Evolutionary conservation across 1,140 invertebrate genomes (phyloP), one percentile per base, ranked within the genome.

Genomic region (Leptonema lineaticorne): DNA sequence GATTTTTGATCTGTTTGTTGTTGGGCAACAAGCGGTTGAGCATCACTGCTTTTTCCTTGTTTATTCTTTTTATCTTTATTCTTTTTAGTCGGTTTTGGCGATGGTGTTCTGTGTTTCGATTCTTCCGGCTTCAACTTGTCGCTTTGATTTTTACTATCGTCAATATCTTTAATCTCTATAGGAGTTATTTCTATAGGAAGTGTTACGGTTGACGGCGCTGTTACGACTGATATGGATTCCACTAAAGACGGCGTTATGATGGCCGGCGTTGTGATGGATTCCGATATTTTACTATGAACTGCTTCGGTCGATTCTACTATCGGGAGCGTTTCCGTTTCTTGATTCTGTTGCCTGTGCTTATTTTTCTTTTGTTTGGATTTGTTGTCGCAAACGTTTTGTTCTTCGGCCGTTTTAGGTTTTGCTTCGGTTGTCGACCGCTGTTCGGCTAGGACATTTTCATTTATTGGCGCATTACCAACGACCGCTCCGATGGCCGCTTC

Each of bases 21-120:
- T 11, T 24, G 24, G 16, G 4, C 16, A 16, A 14, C 41, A 4
- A 18, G n/a, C 18, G n/a, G 26, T 60, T 67, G 66, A 59, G 28
- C 18, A 33, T 56, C 48, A 14, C 50, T 22, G 26, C 29, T 28
- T 57, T 66, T 67, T 1, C 63, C 63, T 7, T 50, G 48, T 63
- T 72, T 72, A 28, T 63, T 45, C 57, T 72, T 72, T 57, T 72
- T 72, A 63, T 72, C 70, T 41, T 69, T 72, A n/a, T 18, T 41
- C 57, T 57, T 37, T 50, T 72, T 72, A 1, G 46, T 30, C 6
- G 70, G 60, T 53, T 66, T 70, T 7, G 63, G 69, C 1, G 69
- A 67, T 46, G 41, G 63, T n/a, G 62, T 4, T 16, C 14, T 22
- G 14, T 62, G 30, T 45, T 4, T 45, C 14, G 41, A 45, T 1